Conservation (phyloP, 2,888 invertebrate genomes). For the Rhamnusium bicolor region DNA sequence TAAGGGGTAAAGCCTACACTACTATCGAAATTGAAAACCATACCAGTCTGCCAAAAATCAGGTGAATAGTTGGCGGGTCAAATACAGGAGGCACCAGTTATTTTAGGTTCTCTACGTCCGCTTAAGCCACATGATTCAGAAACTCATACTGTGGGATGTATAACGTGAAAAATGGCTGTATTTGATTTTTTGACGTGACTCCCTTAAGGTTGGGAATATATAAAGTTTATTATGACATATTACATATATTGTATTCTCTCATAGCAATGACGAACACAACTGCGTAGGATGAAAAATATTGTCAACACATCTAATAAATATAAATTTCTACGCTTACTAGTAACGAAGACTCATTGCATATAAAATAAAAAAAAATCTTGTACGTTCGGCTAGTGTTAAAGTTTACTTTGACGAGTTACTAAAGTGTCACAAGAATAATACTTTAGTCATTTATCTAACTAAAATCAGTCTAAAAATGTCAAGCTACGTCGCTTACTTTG, state of each 20-base stretch:
- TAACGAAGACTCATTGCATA: not conserved
- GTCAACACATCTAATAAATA: not conserved
- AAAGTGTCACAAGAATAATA: slow-evolving; percentile 8
- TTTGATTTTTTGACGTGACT: too few relatives aligned
- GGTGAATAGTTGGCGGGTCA: too few relatives aligned
- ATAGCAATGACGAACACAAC: not conserved
- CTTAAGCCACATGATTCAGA: too few relatives aligned
- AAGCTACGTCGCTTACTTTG: slow-evolving; percentile 5
- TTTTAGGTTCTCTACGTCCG: too few relatives aligned
- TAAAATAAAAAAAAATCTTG: slow-evolving; percentile 1
- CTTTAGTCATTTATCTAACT: not conserved
- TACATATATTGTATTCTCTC: not conserved
- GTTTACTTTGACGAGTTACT: slow-evolving; percentile 3
- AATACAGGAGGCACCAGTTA: too few relatives aligned
- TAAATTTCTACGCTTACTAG: not conserved
- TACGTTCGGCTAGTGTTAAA: not conserved
- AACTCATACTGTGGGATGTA: too few relatives aligned
- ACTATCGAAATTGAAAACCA: too few relatives aligned
- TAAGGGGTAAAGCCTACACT: too few relatives aligned
- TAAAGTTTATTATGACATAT: too few relatives aligned
- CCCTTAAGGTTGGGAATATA: too few relatives aligned
- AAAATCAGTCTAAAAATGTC: not conserved
- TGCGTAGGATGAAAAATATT: not conserved
- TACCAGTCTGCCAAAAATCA: too few relatives aligned
- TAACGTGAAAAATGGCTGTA: too few relatives aligned